Evolutionary conservation across 2,113 vertebrate genomes (phyloP).

Genomic region (Proteles cristata): DNA sequence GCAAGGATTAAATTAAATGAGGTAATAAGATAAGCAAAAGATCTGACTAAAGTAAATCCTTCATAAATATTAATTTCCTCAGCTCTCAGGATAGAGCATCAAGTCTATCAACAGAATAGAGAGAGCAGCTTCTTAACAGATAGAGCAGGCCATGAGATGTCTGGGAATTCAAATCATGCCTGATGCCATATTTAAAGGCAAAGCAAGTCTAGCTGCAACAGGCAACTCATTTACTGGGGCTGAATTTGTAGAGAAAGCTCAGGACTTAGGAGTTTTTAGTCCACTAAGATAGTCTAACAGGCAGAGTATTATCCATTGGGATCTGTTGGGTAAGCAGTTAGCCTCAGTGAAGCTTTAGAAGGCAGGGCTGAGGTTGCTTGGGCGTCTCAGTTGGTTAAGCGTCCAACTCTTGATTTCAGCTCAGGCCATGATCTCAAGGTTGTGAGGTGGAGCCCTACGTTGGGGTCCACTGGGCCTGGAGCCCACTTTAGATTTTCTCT

Average conservation of each 20-base stretch:
- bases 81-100: neutral
- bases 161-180: neutral
- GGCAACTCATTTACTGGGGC: neutral
- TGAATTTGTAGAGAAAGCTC: neutral
- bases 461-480: too few species aligned
- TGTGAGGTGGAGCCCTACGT: too few species aligned
- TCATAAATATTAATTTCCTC: slow-evolving; percentile 8
- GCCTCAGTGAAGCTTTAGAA: neutral
- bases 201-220: neutral
- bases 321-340: neutral
- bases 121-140: neutral
- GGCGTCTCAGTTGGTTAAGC: too few species aligned
- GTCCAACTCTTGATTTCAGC: too few species aligned
- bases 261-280: neutral
- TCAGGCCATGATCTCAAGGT: too few species aligned
- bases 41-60: neutral
- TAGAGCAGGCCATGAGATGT: neutral
- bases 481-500: too few species aligned
- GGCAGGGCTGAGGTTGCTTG: neutral
- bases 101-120: neutral
- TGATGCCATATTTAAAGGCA: neutral
- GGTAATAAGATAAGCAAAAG: neutral
- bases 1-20: neutral
- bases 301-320: neutral
- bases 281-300: neutral